phyloP scores from a whole-genome alignment of 1,140 invertebrate genomes.

The Phenacoccus solenopsis region DNA sequence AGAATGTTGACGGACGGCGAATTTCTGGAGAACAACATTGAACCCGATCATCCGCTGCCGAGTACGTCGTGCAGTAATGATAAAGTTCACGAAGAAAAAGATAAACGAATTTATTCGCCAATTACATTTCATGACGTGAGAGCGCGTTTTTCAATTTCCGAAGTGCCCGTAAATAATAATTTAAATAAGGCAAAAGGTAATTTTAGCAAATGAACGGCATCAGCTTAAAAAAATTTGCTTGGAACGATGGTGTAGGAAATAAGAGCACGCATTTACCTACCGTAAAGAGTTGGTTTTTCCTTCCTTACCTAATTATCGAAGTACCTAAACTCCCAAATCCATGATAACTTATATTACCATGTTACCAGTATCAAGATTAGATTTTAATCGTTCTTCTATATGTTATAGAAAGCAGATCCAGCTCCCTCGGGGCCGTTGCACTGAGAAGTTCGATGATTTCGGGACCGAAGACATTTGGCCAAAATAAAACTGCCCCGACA shows the following conservation, averaged over 20 bases:
- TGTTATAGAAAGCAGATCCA: not conserved
- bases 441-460: not conserved
- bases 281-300: too few relatives aligned
- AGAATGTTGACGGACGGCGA: constrained; percentile 32
- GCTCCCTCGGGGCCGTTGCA: not conserved
- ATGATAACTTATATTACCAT: too few relatives aligned
- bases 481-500: not conserved
- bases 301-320: too few relatives aligned
- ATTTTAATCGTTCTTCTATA: not conserved
- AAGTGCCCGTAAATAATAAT: constrained; percentile 41
- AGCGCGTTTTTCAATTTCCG: constrained; percentile 54
- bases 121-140: constrained; percentile 68
- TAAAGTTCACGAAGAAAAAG: constrained; percentile 30
- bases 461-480: not conserved
- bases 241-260: too few relatives aligned
- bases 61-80: constrained; percentile 28
- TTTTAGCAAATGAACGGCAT: not conserved
- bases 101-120: constrained; percentile 61
- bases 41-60: constrained; percentile 33
- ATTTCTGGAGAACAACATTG: constrained; percentile 23
- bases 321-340: too few relatives aligned
- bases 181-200: constrained; percentile 9
- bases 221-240: not conserved
- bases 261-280: too few relatives aligned
- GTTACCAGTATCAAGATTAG: too few relatives aligned